Evolutionary conservation across 2,113 vertebrate genomes (phyloP).

Genomic region (Anser brachyrhynchus): DNA sequence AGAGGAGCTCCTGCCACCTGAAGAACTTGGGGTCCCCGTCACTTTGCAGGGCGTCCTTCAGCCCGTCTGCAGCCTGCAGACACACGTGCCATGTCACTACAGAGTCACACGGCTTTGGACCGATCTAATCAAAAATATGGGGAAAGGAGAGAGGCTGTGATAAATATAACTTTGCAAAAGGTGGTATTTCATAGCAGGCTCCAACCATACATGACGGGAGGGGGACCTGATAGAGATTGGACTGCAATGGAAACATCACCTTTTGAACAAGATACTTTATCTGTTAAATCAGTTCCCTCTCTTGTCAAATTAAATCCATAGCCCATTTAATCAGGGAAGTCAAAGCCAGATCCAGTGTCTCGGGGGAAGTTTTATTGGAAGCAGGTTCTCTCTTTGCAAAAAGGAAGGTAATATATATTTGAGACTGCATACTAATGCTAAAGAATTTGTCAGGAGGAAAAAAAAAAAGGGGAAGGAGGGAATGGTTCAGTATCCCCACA

Average conservation of each 20-base stretch:
- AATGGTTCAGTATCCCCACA: background rate
- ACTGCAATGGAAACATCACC: conserved; percentile 21
- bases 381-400: background rate
- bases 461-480: background rate
- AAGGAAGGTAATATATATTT: background rate
- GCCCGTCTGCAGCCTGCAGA: background rate
- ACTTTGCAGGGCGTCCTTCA: background rate
- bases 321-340: conserved; percentile 39
- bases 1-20: background rate
- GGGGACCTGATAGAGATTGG: background rate
- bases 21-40: rapidly evolving
- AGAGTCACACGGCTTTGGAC: background rate
- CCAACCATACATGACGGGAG: background rate
- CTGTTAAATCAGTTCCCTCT: conserved; percentile 23
- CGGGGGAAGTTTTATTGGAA: conserved; percentile 28
- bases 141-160: background rate
- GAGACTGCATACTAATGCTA: background rate
- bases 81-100: rapidly evolving
- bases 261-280: conserved; percentile 6
- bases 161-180: background rate
- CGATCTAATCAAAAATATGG: background rate
- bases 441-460: background rate
- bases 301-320: conserved; percentile 30
- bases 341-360: conserved; percentile 1
- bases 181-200: background rate